A percentile compares a stretch with the other conserved stretches of the same genome.
These are phyloP conservation scores for Cerastis rubricosa DNA, from an alignment of 2,888 invertebrate species.

Conservation along the genomic window DNA sequence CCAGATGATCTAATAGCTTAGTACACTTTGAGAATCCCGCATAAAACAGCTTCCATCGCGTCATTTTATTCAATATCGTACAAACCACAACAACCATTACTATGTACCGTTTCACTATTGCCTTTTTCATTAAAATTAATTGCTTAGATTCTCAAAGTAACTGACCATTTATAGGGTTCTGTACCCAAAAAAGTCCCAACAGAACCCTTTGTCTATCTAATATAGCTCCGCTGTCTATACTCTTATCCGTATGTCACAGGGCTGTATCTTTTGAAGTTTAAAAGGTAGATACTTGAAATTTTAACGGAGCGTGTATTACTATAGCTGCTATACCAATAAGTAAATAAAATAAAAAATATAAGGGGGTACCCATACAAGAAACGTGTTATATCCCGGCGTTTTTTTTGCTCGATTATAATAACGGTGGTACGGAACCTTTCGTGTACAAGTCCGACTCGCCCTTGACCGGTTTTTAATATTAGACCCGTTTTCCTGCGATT, in stretches of 20 bases:
- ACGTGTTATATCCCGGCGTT: not conserved
- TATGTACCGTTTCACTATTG: conserved; percentile 1
- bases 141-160: conserved; percentile 22
- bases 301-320: not conserved
- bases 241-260: not conserved
- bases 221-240: not conserved
- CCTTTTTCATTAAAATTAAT: conserved; percentile 33
- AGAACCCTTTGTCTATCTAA: not conserved
- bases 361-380: not conserved
- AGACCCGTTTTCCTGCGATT: conserved; percentile 58
- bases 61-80: conserved; percentile 5
- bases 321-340: not conserved
- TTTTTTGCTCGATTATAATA: not conserved
- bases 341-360: not conserved
- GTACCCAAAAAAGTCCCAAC: not conserved
- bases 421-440: not conserved
- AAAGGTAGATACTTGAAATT: not conserved
- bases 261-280: not conserved
- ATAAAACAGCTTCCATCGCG: conserved; percentile 9
- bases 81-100: conserved; percentile 8
- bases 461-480: conserved; percentile 39
- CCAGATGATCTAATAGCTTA: conserved; percentile 31
- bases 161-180: conserved; percentile 11
- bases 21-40: conserved; percentile 8
- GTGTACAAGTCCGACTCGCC: not conserved